These are phyloP conservation scores for Calliopum simillimum DNA, from an alignment of 2,888 invertebrate genomes.

Conservation along the genomic window DNA sequence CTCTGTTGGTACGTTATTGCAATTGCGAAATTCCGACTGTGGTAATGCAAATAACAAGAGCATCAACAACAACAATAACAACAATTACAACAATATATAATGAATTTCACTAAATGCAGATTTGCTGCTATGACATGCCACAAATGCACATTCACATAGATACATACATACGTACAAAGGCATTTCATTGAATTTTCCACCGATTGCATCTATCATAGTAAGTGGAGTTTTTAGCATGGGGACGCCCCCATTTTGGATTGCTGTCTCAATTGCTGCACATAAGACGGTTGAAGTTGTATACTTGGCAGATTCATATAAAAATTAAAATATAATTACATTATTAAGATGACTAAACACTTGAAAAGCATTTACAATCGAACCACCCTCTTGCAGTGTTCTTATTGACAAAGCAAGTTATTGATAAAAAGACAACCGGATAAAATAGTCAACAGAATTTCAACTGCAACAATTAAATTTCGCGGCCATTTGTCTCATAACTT, in stretches of 20 bases:
- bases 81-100: background rate
- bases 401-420: too few relatives aligned
- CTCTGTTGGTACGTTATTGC: constrained; percentile 16
- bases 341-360: too few relatives aligned
- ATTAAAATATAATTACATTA: too few relatives aligned
- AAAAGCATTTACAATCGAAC: too few relatives aligned
- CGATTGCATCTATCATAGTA: background rate
- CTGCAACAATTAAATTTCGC: too few relatives aligned
- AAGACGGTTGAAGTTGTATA: too few relatives aligned
- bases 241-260: background rate
- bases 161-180: too few relatives aligned
- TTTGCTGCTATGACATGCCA: constrained; percentile 15
- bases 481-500: background rate
- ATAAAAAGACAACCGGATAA: too few relatives aligned
- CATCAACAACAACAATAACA: constrained; percentile 3
- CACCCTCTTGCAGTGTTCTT: too few relatives aligned
- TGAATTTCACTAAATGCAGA: constrained; percentile 13
- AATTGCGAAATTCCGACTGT: constrained; percentile 5
- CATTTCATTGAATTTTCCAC: constrained; percentile 9
- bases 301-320: too few relatives aligned
- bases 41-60: background rate
- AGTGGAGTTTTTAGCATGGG: background rate
- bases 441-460: too few relatives aligned
- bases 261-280: background rate
- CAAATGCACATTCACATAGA: background rate